Conservation (phyloP, 2,797 vertebrate species). For the Sebastes minor region DNA sequence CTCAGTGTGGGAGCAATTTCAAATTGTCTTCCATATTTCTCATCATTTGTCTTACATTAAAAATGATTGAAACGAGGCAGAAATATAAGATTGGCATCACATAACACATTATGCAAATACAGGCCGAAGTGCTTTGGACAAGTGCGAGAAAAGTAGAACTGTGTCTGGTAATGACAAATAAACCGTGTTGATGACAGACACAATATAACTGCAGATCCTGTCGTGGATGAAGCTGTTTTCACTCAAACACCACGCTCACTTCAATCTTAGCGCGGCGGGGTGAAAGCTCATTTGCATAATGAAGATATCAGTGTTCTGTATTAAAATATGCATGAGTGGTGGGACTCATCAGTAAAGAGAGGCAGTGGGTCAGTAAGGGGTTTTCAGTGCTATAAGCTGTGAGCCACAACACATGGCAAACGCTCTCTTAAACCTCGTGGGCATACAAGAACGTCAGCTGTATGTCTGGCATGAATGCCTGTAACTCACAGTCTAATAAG, state of each 20-base stretch:
- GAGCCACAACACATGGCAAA: slow-evolving; percentile 42
- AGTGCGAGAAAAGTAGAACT: neutral
- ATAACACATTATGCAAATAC: slow-evolving; percentile 30
- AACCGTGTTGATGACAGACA: neutral
- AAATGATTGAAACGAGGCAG: slow-evolving; percentile 2
- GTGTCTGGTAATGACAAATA: slow-evolving; percentile 3
- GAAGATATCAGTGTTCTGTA: slow-evolving; percentile 43
- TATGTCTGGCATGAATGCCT: slow-evolving; percentile 5
- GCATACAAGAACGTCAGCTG: slow-evolving; percentile 1
- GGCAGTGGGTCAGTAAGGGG: slow-evolving; percentile 25
- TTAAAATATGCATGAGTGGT: slow-evolving; percentile 74
- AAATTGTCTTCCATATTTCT: neutral
- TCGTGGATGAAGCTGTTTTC: neutral
- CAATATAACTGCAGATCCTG: neutral
- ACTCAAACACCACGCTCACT: slow-evolving; percentile 3
- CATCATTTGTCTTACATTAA: neutral
- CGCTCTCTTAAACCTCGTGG: neutral
- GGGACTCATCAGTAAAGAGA: slow-evolving; percentile 57
- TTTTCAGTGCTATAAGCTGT: slow-evolving; percentile 32
- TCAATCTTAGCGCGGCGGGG: slow-evolving; percentile 16
- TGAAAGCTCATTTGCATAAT: slow-evolving; percentile 46
- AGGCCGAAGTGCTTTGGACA: neutral
- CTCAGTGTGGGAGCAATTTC: neutral
- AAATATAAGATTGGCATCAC: neutral
- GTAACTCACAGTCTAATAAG: neutral